Conservation (phyloP, 2,797 vertebrate genomes). For the Cetoscarus ocellatus region DNA sequence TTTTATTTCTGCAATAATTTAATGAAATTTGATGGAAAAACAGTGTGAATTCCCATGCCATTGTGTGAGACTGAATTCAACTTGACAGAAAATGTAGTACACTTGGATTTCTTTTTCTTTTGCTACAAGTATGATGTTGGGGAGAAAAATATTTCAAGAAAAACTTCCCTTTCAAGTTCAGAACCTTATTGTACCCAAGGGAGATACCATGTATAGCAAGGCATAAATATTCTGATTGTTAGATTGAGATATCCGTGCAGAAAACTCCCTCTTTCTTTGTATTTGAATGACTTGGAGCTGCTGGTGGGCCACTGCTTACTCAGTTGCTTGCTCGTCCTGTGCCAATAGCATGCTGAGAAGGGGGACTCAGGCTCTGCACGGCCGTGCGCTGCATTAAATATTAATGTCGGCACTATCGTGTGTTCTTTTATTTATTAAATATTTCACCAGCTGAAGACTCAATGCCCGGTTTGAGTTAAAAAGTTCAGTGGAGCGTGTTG, state of each 20-base stretch:
- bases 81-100: not conserved
- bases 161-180: not conserved
- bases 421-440: constrained; percentile 69
- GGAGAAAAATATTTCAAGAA: constrained; percentile 5
- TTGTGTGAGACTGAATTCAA: not conserved
- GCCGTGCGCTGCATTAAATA: constrained; percentile 65
- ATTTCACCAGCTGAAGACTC: constrained; percentile 38
- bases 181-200: constrained; percentile 9
- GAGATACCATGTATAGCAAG: constrained; percentile 19
- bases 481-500: constrained; percentile 55
- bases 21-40: too few species aligned
- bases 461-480: constrained; percentile 52
- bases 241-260: constrained; percentile 24
- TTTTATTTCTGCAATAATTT: too few species aligned
- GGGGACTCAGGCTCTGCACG: constrained; percentile 23
- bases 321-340: constrained; percentile 46
- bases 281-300: constrained; percentile 45
- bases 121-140: not conserved
- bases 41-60: too few species aligned
- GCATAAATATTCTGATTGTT: constrained; percentile 46
- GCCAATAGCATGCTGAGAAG: constrained; percentile 53
- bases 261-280: constrained; percentile 21
- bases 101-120: not conserved
- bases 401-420: constrained; percentile 54
- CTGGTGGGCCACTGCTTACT: constrained; percentile 33